phyloP scores from a whole-genome alignment of 2,797 vertebrate genomes.

The Acipenser ruthenus region DNA sequence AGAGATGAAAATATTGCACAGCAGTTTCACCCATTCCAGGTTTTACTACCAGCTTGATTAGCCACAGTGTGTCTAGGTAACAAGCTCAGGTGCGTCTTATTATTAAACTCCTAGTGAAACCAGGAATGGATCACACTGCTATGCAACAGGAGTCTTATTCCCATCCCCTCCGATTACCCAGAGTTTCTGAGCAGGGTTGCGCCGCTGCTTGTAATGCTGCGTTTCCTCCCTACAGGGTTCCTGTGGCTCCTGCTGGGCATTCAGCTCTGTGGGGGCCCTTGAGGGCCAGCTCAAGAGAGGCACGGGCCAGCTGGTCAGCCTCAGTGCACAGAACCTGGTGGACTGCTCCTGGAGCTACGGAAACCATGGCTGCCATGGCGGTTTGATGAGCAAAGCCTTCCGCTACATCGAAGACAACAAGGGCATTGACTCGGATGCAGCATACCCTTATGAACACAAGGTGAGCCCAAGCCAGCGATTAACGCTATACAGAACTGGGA shows the following conservation, averaged over 20 bases:
- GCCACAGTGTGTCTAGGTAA: no score
- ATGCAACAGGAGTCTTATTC: no score
- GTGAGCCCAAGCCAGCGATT: slow-evolving; percentile 28
- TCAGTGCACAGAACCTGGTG: slow-evolving; percentile 67
- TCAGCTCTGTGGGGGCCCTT: slow-evolving; percentile 58
- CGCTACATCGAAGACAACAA: slow-evolving; percentile 49
- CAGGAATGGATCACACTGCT: no score
- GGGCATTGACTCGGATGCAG: slow-evolving; percentile 55
- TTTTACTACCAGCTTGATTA: no score
- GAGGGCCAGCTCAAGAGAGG: slow-evolving; percentile 59
- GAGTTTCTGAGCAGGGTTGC: no score
- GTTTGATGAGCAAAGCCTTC: slow-evolving; percentile 49
- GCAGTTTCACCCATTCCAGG: no score
- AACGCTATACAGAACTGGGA: no score
- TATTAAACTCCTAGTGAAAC: no score
- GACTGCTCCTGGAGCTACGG: slow-evolving; percentile 51
- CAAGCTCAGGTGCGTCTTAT: no score
- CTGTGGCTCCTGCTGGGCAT: slow-evolving; percentile 68
- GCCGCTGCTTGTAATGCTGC: no score
- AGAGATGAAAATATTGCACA: no score
- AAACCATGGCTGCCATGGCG: slow-evolving; percentile 58
- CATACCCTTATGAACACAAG: slow-evolving; percentile 56
- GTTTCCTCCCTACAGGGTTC: slow-evolving; percentile 35
- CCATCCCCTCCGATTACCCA: no score
- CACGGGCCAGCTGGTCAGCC: slow-evolving; percentile 41